These are phyloP conservation scores for Brachypalpus laphriformis DNA, from an alignment of 2,888 invertebrate species.

Conservation along the genomic window DNA sequence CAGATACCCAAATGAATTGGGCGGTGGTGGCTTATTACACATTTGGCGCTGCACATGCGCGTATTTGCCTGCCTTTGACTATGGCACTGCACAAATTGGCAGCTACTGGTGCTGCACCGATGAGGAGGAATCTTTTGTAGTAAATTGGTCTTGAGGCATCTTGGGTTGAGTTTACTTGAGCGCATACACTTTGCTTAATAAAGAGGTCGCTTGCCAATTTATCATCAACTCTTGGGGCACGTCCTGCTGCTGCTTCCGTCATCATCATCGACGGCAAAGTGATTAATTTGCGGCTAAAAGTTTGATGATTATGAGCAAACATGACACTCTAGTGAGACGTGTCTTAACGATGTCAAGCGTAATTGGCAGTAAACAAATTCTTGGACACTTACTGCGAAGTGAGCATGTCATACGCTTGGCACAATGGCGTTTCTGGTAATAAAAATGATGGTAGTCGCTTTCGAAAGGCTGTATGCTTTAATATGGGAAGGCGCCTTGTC, in stretches of 20 bases:
- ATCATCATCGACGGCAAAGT: constrained; percentile 25
- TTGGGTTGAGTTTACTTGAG: background rate
- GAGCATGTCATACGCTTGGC: background rate
- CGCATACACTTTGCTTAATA: constrained; percentile 32
- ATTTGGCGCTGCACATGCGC: constrained; percentile 31
- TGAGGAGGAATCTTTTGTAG: constrained; percentile 10
- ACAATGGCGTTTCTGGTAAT: background rate
- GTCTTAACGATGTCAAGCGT: constrained; percentile 23
- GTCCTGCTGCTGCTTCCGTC: background rate
- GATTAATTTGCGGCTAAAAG: constrained; percentile 41
- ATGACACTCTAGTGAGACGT: constrained; percentile 43
- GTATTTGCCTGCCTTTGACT: too few species aligned
- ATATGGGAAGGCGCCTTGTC: background rate
- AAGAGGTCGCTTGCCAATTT: constrained; percentile 57
- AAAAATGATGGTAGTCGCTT: background rate
- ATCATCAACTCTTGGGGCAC: constrained; percentile 7
- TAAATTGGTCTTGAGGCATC: constrained; percentile 26
- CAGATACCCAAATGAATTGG: constrained; percentile 46
- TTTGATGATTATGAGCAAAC: constrained; percentile 37
- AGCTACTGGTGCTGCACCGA: constrained; percentile 17
- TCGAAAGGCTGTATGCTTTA: too few species aligned
- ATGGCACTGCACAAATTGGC: constrained; percentile 24
- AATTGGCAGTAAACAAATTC: constrained; percentile 9
- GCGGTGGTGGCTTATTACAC: constrained; percentile 52
- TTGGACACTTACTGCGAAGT: background rate